These are phyloP conservation scores for Tadarida brasiliensis DNA, from an alignment of 2,797 vertebrate genomes.

Conservation along the genomic window DNA sequence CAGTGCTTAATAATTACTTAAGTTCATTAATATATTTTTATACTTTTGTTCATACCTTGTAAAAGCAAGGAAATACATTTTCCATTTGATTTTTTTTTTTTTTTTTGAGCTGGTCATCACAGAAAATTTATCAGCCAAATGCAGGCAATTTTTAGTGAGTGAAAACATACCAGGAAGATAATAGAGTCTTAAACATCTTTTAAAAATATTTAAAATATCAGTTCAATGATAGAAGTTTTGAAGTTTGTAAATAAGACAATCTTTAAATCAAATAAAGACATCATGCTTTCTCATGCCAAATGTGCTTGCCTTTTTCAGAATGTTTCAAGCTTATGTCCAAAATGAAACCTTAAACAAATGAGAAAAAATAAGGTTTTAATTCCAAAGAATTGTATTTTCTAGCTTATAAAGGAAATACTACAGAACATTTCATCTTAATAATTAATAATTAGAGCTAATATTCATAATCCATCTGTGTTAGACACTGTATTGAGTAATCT, in stretches of 20 bases:
- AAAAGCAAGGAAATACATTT: constrained; percentile 5
- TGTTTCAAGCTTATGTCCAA: constrained; percentile 46
- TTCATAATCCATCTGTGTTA: not conserved
- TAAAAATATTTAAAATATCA: constrained; percentile 28
- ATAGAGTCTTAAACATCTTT: not conserved
- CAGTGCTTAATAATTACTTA: not conserved
- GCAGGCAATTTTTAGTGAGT: not conserved
- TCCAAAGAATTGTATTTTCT: constrained; percentile 37
- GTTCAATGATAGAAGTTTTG: not conserved
- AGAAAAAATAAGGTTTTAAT: constrained; percentile 15
- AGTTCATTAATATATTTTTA: constrained; percentile 21
- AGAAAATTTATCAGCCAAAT: constrained; percentile 36
- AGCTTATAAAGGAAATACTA: constrained; percentile 14
- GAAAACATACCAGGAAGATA: constrained; percentile 1
- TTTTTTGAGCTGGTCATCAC: not conserved
- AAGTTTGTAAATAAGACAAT: constrained; percentile 17
- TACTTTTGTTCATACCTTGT: not conserved
- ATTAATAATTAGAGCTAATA: not conserved
- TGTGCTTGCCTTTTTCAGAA: constrained; percentile 51
- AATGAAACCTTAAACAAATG: constrained; percentile 54
- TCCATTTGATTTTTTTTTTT: not conserved
- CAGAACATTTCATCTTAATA: not conserved
- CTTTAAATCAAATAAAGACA: constrained; percentile 19
- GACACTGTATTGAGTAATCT: not conserved
- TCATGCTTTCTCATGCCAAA: constrained; percentile 7